A percentile compares a stretch with the other conserved stretches of the same genome.
These are phyloP conservation scores for Rhinophrynus dorsalis DNA, from an alignment of 2,797 vertebrate genomes.

Conservation along the genomic window DNA sequence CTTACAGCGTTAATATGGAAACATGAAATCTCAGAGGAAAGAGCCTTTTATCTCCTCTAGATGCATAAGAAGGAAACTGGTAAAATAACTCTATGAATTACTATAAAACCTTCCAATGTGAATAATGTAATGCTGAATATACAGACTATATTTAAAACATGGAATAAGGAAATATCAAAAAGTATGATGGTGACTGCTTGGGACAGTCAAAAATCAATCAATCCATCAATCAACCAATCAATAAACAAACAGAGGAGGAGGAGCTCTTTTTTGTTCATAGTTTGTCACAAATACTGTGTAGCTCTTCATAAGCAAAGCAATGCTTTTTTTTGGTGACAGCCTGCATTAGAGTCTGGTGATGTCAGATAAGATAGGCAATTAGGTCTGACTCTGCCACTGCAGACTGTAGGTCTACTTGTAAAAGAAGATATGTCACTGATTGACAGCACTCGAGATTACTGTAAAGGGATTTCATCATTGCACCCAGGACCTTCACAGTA, in stretches of 20 bases:
- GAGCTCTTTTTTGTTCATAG: slow-evolving; percentile 11
- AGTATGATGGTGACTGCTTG: too few relatives aligned
- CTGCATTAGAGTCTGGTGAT: slow-evolving; percentile 67
- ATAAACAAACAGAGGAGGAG: background rate
- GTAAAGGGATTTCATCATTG: slow-evolving; percentile 51
- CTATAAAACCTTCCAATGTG: background rate
- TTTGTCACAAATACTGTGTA: slow-evolving; percentile 34
- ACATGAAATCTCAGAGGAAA: slow-evolving; percentile 6
- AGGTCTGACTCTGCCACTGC: slow-evolving; percentile 61
- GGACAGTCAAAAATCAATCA: background rate
- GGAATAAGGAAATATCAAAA: too few relatives aligned
- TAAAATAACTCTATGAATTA: slow-evolving; percentile 34
- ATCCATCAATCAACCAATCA: background rate
- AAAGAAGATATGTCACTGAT: slow-evolving; percentile 70
- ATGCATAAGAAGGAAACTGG: slow-evolving; percentile 42
- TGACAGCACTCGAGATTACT: slow-evolving; percentile 72
- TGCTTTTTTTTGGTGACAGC: slow-evolving; percentile 62
- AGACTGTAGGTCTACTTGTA: slow-evolving; percentile 74
- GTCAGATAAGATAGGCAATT: slow-evolving; percentile 75
- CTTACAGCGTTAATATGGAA: slow-evolving; percentile 1
- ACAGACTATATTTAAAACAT: background rate
- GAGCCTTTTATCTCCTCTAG: slow-evolving; percentile 29
- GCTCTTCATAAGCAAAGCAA: slow-evolving; percentile 51
- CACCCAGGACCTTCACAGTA: background rate
- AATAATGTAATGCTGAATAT: background rate